Evolutionary conservation across 1,140 invertebrate species (phyloP).

Genomic region (Melitaea cinxia): DNA sequence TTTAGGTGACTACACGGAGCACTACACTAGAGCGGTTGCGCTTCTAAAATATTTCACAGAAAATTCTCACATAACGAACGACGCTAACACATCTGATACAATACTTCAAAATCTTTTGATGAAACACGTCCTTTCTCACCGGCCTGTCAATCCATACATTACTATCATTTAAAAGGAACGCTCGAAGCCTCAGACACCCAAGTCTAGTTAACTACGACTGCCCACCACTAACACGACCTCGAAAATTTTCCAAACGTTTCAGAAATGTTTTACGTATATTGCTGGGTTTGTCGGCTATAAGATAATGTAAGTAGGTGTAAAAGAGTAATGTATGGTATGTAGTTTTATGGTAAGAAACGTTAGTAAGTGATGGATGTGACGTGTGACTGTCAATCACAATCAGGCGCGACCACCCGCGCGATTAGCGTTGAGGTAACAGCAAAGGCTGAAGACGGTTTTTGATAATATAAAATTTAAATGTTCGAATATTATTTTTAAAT

Average conservation of each 20-base stretch:
- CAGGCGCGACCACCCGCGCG: conserved; percentile 74
- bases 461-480: not conserved
- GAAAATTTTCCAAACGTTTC: not conserved
- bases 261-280: conserved; percentile 33
- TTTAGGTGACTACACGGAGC: too few relatives aligned
- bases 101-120: conserved; percentile 42
- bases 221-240: conserved; percentile 19
- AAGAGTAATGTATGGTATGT: conserved; percentile 45
- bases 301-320: not conserved
- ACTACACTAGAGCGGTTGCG: too few relatives aligned
- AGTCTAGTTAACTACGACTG: conserved; percentile 45
- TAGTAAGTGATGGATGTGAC: conserved; percentile 56
- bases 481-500: not conserved
- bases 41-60: conserved; percentile 5
- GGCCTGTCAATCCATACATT: conserved; percentile 50
- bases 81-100: conserved; percentile 33
- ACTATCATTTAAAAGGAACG: conserved; percentile 38
- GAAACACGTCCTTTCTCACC: conserved; percentile 37
- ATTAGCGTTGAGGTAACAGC: conserved; percentile 52
- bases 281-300: conserved; percentile 15
- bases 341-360: conserved; percentile 24
- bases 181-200: conserved; percentile 41
- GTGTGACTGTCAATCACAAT: conserved; percentile 77
- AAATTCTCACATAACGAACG: conserved; percentile 20
- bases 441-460: conserved; percentile 40